Evolutionary conservation across 1,140 invertebrate genomes (phyloP).

Genomic region (Aphaenogaster rudis): DNA sequence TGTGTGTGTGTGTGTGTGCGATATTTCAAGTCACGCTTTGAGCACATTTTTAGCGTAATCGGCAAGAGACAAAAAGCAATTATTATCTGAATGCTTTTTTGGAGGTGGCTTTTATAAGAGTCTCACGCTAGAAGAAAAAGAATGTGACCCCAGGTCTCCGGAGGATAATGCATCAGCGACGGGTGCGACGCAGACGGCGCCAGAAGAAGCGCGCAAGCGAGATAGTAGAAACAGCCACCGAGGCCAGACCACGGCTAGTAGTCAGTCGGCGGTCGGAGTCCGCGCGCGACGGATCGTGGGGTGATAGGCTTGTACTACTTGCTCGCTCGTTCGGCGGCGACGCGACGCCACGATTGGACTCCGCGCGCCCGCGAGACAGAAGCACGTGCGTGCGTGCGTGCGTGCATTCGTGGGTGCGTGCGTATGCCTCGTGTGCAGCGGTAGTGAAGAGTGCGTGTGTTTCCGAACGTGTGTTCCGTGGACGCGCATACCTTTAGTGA

Average conservation of each 20-base stretch:
- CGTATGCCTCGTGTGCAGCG: background rate
- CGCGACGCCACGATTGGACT: constrained; percentile 25
- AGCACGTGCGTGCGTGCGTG: constrained; percentile 46
- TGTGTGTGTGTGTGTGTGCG: too few species aligned
- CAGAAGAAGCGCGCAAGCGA: constrained; percentile 22
- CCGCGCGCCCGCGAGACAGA: background rate
- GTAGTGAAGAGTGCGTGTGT: background rate
- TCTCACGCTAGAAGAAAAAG: constrained; percentile 29
- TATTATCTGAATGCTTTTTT: constrained; percentile 42
- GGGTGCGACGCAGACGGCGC: constrained; percentile 32
- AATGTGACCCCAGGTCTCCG: constrained; percentile 2
- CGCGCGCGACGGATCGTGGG: constrained; percentile 71
- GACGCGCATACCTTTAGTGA: background rate
- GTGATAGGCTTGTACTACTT: constrained; percentile 6
- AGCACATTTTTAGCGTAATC: constrained; percentile 1
- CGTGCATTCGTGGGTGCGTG: constrained; percentile 1
- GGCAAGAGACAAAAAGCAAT: constrained; percentile 1
- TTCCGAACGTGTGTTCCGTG: background rate
- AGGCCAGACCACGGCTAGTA: constrained; percentile 51
- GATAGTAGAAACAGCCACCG: constrained; percentile 53
- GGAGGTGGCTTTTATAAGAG: constrained; percentile 23
- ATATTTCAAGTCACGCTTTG: background rate
- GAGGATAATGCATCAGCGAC: constrained; percentile 44
- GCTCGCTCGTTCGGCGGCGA: constrained; percentile 27
- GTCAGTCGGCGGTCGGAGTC: constrained; percentile 78